These are phyloP conservation scores for Tyrannus savana DNA, from an alignment of 2,113 vertebrate species.

Conservation along the genomic window DNA sequence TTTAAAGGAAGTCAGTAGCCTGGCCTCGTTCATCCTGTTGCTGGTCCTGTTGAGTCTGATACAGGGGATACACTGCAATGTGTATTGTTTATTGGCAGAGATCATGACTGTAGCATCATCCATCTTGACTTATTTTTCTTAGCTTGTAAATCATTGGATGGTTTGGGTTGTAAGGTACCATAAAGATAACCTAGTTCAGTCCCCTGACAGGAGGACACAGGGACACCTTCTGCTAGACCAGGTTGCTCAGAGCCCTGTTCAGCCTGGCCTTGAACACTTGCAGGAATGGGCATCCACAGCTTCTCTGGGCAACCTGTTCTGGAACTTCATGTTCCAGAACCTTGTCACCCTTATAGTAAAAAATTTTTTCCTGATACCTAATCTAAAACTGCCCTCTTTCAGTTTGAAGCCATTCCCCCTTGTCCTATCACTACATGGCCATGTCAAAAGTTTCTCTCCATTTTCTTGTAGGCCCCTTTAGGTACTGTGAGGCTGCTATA, in stretches of 20 bases:
- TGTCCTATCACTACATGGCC: background rate
- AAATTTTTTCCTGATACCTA: background rate
- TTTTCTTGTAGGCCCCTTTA: background rate
- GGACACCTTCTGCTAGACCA: background rate
- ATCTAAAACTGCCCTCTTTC: background rate
- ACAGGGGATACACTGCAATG: background rate
- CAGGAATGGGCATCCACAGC: background rate
- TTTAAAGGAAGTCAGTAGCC: background rate
- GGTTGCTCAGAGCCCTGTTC: background rate
- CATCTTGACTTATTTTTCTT: background rate
- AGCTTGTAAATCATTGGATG: background rate
- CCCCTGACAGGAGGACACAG: rapidly evolving
- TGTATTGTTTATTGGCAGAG: background rate
- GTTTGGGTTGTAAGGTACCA: background rate
- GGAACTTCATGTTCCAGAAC: background rate
- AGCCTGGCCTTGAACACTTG: background rate
- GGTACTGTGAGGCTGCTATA: background rate
- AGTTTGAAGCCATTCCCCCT: background rate
- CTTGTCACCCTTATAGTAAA: background rate
- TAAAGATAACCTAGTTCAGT: background rate
- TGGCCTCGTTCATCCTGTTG: background rate
- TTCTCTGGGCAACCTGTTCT: background rate
- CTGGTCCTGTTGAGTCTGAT: background rate
- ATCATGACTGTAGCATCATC: background rate
- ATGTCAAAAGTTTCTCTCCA: background rate